Evolutionary conservation across 2,797 vertebrate genomes (phyloP).

Genomic region (Naso thynnoides): DNA sequence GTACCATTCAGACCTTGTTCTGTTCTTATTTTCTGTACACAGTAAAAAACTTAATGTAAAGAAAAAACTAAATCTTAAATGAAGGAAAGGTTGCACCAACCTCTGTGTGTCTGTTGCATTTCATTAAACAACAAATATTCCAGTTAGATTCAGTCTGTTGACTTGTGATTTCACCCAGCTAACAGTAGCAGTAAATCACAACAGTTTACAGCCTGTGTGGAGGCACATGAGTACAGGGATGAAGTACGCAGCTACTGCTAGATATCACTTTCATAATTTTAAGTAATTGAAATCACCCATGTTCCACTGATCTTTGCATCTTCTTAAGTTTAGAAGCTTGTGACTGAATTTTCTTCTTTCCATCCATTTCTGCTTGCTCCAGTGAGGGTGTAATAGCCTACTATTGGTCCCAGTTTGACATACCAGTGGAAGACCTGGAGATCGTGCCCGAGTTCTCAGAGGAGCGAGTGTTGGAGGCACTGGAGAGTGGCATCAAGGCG

Average conservation of each 20-base stretch:
- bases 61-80: constrained; percentile 8
- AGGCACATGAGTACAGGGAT: neutral
- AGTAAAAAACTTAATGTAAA: constrained; percentile 8
- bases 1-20: constrained; percentile 54
- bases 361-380: constrained; percentile 21
- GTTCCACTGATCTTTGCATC: neutral
- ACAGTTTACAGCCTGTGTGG: neutral
- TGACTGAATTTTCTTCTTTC: neutral
- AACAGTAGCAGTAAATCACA: neutral
- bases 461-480: constrained; percentile 68
- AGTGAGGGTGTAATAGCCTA: constrained; percentile 85
- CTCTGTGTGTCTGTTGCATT: neutral
- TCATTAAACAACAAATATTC: too few species aligned
- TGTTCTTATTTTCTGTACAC: neutral
- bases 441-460: constrained; percentile 76
- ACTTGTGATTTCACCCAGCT: too few species aligned
- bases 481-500: constrained; percentile 57
- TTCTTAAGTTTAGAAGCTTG: constrained; percentile 17
- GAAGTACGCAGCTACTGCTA: neutral
- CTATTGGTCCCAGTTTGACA: constrained; percentile 82
- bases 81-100: neutral
- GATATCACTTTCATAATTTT: neutral
- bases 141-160: too few species aligned
- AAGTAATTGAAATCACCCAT: neutral
- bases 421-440: constrained; percentile 73